These are phyloP conservation scores for Drosophila monieri DNA, from an alignment of 2,888 invertebrate species.

Conservation along the genomic window DNA sequence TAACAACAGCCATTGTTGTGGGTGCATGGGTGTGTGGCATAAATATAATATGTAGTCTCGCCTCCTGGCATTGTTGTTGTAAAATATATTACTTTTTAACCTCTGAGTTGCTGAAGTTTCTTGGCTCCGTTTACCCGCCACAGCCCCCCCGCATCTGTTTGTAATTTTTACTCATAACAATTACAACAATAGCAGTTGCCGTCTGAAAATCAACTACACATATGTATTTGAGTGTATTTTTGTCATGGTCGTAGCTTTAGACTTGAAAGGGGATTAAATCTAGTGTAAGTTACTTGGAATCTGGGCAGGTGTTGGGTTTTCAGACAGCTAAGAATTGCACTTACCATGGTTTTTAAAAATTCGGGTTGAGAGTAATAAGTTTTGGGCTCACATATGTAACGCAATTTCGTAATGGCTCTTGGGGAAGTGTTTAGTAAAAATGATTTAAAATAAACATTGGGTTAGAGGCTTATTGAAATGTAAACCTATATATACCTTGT, in stretches of 20 bases:
- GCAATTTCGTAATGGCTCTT: conserved; percentile 22
- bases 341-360: conserved; percentile 10
- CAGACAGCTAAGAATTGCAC: background rate
- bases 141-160: conserved; percentile 16
- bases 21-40: conserved; percentile 57
- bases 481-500: too few species aligned
- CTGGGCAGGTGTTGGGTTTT: background rate
- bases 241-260: conserved; percentile 17
- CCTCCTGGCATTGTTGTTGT: conserved; percentile 60
- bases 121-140: background rate
- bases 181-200: conserved; percentile 70
- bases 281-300: conserved; percentile 11
- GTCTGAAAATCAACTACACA: conserved; percentile 62
- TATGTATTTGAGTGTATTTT: background rate
- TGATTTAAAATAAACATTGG: too few species aligned
- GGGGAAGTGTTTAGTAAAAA: background rate
- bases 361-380: background rate
- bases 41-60: conserved; percentile 77
- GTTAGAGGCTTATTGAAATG: too few species aligned
- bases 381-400: background rate
- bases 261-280: conserved; percentile 25
- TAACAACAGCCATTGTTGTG: conserved; percentile 64
- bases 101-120: conserved; percentile 25
- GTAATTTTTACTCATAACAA: conserved; percentile 76
- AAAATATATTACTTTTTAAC: conserved; percentile 76